phyloP scores from a whole-genome alignment of 2,888 invertebrate genomes.

The Thymelicus sylvestris region DNA sequence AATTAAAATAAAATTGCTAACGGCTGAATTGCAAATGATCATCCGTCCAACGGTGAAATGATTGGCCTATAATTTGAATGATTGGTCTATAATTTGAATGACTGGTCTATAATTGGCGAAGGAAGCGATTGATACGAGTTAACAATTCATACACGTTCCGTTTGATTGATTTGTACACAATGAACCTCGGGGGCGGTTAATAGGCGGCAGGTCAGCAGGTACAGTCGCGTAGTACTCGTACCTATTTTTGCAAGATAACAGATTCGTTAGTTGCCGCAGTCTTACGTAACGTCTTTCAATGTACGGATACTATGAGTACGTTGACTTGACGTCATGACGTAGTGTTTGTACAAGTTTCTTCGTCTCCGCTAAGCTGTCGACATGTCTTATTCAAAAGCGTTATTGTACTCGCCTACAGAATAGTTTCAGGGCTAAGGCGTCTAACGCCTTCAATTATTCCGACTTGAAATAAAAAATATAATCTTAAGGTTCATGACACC shows the following conservation, averaged over 20 bases:
- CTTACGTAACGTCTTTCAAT: constrained; percentile 57
- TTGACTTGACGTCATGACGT: constrained; percentile 20
- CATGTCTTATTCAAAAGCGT: constrained; percentile 30
- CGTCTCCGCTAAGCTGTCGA: constrained; percentile 14
- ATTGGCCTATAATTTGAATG: neutral
- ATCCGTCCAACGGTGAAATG: neutral
- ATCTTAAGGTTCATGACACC: too few relatives aligned
- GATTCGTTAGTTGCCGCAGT: constrained; percentile 60
- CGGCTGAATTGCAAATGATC: neutral
- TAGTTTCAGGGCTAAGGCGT: constrained; percentile 12
- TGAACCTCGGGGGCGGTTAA: neutral
- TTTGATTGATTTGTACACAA: constrained; percentile 13
- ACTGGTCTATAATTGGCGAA: neutral
- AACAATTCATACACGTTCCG: constrained; percentile 12
- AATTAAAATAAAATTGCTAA: too few relatives aligned
- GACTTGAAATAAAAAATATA: neutral
- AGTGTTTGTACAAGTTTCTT: constrained; percentile 28
- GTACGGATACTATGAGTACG: constrained; percentile 38
- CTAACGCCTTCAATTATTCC: neutral
- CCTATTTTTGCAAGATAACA: constrained; percentile 34
- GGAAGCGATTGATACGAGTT: constrained; percentile 24
- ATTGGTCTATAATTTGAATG: neutral
- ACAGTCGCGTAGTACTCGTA: neutral
- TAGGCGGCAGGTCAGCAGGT: constrained; percentile 13
- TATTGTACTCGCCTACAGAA: constrained; percentile 22